Conservation (phyloP, 2,113 vertebrate species). For the Corydoras maculifer region DNA sequence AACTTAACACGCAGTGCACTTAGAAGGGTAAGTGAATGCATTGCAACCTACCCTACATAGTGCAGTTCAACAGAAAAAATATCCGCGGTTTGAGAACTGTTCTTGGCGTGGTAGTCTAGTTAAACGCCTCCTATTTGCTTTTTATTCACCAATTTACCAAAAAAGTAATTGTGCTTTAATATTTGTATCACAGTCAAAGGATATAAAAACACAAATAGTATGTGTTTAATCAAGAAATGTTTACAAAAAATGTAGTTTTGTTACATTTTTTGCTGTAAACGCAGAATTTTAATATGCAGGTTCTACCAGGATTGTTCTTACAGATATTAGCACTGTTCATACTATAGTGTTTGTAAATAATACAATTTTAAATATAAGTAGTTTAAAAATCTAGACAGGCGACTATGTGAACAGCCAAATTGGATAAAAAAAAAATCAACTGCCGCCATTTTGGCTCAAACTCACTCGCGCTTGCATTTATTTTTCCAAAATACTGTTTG, state of each 20-base stretch:
- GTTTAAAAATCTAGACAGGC: conserved; percentile 42
- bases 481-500: conserved; percentile 3
- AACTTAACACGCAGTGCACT: background rate
- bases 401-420: conserved; percentile 13
- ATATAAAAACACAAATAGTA: background rate
- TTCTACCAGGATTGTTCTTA: too few relatives aligned
- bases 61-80: background rate
- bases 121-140: too few relatives aligned
- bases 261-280: too few relatives aligned
- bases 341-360: too few relatives aligned
- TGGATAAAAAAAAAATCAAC: conserved; percentile 2
- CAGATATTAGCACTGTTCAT: too few relatives aligned
- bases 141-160: background rate
- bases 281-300: too few relatives aligned
- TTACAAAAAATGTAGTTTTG: too few relatives aligned
- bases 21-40: background rate
- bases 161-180: background rate
- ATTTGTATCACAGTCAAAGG: background rate
- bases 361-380: background rate
- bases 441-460: conserved; percentile 77
- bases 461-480: conserved; percentile 57
- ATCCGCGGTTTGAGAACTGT: too few relatives aligned
- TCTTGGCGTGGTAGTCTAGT: too few relatives aligned
- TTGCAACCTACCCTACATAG: background rate
- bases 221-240: too few relatives aligned